Conservation (phyloP, 2,888 invertebrate genomes). For the Hydrotaea diabolus region DNA sequence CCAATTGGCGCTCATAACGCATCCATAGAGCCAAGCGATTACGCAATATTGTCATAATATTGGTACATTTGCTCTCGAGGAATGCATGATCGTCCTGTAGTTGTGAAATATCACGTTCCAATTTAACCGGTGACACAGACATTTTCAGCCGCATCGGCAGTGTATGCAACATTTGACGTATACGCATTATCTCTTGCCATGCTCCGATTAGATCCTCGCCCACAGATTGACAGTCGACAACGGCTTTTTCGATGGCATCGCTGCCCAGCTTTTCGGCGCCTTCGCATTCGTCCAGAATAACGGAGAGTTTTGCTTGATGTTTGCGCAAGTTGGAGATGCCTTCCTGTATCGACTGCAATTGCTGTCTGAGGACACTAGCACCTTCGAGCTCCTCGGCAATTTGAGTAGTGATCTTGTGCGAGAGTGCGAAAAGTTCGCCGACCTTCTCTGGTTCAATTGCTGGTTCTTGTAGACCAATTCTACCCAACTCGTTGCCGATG, state of each 20-base stretch:
- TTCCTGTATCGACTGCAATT: slow-evolving; percentile 86
- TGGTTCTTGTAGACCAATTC: slow-evolving; percentile 87
- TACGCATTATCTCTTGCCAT: slow-evolving; percentile 89
- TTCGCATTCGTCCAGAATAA: slow-evolving; percentile 88
- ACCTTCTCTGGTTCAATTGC: slow-evolving; percentile 87
- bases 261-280: slow-evolving; percentile 87
- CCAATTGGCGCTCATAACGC: slow-evolving; percentile 89
- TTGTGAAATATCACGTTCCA: slow-evolving; percentile 89
- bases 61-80: slow-evolving; percentile 87
- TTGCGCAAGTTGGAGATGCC: slow-evolving; percentile 87
- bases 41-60: slow-evolving; percentile 85
- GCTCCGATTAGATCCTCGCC: slow-evolving; percentile 86
- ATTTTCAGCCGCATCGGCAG: slow-evolving; percentile 88
- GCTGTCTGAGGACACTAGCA: slow-evolving; percentile 87
- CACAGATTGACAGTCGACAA: slow-evolving; percentile 87
- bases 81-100: slow-evolving; percentile 88
- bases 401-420: slow-evolving; percentile 87
- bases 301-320: slow-evolving; percentile 85
- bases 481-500: slow-evolving; percentile 90
- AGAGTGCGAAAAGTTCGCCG: slow-evolving; percentile 86
- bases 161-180: slow-evolving; percentile 89
- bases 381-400: slow-evolving; percentile 90
- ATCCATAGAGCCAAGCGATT: slow-evolving; percentile 87
- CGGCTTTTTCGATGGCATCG: slow-evolving; percentile 89
- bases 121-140: slow-evolving; percentile 88